Evolutionary conservation across 2,888 invertebrate genomes (phyloP), one percentile per base, ranked within the genome.

Genomic region (Myopa tessellatipennis): DNA sequence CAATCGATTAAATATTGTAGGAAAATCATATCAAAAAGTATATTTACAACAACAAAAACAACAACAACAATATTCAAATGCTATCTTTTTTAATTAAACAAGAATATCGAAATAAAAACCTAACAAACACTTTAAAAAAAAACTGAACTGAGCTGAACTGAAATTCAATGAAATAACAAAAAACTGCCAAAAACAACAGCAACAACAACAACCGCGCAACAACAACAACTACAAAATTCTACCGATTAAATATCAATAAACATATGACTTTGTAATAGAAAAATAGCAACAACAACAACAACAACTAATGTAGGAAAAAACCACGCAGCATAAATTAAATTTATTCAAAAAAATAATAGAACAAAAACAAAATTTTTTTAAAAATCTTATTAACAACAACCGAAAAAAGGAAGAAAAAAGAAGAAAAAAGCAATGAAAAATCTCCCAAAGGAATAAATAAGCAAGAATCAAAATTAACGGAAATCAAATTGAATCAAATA

Each of bases 201-300:
- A 55, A 70, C 38, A 70, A 65, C 38, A 65, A 65, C 36, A 65
- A 38, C 36, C 34, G 34, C 36, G 38, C 58, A 60, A 58, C 69
- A 58, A 34, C 55, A 68, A 72, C 75, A 65, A 73, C 72, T 26
- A 61, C 68, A 65, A 74, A 50, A 58, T n/a, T 7, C 26, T 18
- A 58, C 58, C n/a, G 40, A 72, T 4, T 36, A n/a, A 26, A 74
- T 34, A 55, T 58, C 40, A 67, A 45, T 55, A 52, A 50, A 50
- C 70, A 65, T 45, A 68, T 52, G 67, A 38, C 38, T 75, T 50
- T 45, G 10, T 26, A 26, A 26, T 26, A 26, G 26, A 26, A 26
- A 26, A 26, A 26, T 26, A 26, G 26, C 26, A 26, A 26, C 26
- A 58, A 14, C 55, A 58, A 52, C 45, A 68, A n/a, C 52, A 58